Evolutionary conservation across 1,140 invertebrate species (phyloP).

Genomic region (Euschistus heros): DNA sequence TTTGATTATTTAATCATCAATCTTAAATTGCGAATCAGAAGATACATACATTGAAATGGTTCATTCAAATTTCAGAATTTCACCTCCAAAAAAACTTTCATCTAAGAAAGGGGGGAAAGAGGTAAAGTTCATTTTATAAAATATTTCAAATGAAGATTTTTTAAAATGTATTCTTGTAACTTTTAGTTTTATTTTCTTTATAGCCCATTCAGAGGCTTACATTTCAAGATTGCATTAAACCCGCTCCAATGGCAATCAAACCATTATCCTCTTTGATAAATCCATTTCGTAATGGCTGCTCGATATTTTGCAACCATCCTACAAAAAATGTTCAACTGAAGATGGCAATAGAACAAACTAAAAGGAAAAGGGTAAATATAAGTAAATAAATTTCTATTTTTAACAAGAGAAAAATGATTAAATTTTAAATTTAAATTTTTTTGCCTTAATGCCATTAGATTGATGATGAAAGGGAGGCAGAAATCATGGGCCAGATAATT

Average conservation of each 20-base stretch:
- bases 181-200: no score
- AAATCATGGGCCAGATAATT: slow-evolving; percentile 15
- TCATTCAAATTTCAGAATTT: no score
- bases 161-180: no score
- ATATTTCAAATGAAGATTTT: no score
- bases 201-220: slow-evolving; percentile 1
- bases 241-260: slow-evolving; percentile 17
- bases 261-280: slow-evolving; percentile 18
- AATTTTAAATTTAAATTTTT: neutral
- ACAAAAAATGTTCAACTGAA: slow-evolving; percentile 14
- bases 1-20: no score
- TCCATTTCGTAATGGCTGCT: slow-evolving; percentile 20
- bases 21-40: no score
- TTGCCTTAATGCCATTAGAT: neutral
- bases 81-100: no score
- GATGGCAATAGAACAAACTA: slow-evolving; percentile 20
- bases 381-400: neutral
- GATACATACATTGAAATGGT: no score
- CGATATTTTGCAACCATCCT: slow-evolving; percentile 23
- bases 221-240: slow-evolving; percentile 22
- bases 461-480: slow-evolving; percentile 16
- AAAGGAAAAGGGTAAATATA: slow-evolving; percentile 17
- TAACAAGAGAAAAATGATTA: neutral
- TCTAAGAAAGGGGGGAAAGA: no score
- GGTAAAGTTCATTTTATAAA: no score